These are phyloP conservation scores for Alsophila aescularia DNA, from an alignment of 2,888 invertebrate species.

Conservation along the genomic window DNA sequence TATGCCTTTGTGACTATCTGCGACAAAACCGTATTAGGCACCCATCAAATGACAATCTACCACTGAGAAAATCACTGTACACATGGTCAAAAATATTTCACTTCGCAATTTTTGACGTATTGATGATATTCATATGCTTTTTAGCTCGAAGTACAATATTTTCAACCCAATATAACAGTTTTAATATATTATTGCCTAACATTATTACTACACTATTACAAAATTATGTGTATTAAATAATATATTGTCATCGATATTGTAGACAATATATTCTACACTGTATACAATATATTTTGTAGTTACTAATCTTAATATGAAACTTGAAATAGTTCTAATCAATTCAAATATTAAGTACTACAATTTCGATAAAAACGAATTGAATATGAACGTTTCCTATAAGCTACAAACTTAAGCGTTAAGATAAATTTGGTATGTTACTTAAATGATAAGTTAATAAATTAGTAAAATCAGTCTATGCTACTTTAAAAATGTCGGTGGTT, in stretches of 20 bases:
- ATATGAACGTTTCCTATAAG: background rate
- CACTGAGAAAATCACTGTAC: background rate
- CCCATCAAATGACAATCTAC: constrained; percentile 13
- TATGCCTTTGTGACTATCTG: no score
- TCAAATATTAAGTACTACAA: constrained; percentile 37
- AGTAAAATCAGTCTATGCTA: constrained; percentile 69
- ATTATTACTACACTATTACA: background rate
- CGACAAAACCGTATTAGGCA: no score
- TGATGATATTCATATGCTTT: background rate
- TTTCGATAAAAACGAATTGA: constrained; percentile 20
- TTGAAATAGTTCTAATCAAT: background rate
- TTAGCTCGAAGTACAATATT: background rate
- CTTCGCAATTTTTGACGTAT: no score
- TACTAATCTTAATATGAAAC: background rate
- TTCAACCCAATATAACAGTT: background rate
- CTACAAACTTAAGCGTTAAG: constrained; percentile 39
- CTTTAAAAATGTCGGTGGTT: constrained; percentile 71
- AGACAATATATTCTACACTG: background rate
- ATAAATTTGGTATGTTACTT: constrained; percentile 76
- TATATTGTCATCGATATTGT: no score
- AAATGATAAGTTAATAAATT: constrained; percentile 66
- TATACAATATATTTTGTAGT: background rate
- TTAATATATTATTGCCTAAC: background rate
- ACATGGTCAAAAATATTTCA: background rate
- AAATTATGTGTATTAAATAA: background rate